Evolutionary conservation across 2,888 invertebrate species (phyloP), one percentile per base, ranked within the genome.

Genomic region (Lithophane ornitopus): DNA sequence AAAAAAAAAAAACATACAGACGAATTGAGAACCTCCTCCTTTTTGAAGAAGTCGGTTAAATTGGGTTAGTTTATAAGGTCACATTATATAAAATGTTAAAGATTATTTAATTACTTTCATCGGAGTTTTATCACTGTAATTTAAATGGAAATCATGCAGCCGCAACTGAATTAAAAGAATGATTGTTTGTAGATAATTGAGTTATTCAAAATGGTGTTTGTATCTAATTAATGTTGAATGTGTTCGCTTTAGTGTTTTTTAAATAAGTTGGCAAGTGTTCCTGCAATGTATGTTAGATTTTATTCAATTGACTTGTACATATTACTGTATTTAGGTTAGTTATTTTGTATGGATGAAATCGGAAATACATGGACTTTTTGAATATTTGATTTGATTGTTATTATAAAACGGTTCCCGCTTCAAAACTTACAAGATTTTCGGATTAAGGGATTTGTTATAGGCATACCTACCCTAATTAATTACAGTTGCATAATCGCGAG

Each of bases 291-390:
- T 61, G 39, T 65, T 74, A 39, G 61, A 11, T 71, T 71, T 70
- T 67, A 74, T 82, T 70, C 28, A 76, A 70, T 82, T 68, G 63
- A 86, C n/a, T 74, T 85, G 85, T 85, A 86, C 70, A 82, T 85
- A 78, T 76, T 81, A 72, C 71, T 80, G 61, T 80, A 76, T 69
- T 68, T 75, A 86, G 54, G 16, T 80, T 82, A 81, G 68, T 74
- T 78, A 76, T 78, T 83, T 70, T 82, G 65, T 73, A 76, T 68
- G 58, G 11, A 72, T 74, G 68, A 73, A 81, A 76, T 81, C 78
- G 63, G 41, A 73, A 86, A 81, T 88, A 86, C 65, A 79, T 81
- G 75, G 41, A 76, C 8, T 59, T 80, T 75, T 52, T 11, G 4
- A 59, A 68, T 56, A 76, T 65, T 49, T 34, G 14, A 1, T 52